Base-by-base conservation (phyloP, 2,113 vertebrate genomes). In the Poeciliopsis retropinna region DNA sequence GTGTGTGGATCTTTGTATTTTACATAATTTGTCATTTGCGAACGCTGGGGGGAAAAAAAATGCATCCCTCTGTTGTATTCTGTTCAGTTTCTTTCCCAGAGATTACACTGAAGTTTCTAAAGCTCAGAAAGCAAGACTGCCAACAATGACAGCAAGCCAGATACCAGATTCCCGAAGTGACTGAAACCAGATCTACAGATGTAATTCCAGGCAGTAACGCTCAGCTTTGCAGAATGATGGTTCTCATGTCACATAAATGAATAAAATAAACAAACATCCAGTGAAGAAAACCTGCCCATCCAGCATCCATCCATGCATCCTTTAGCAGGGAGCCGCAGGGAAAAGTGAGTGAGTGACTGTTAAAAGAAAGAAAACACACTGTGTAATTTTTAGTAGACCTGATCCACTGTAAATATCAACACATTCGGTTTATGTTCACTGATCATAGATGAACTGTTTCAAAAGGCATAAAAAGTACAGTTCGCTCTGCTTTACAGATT, bases 401-500 rank as follows among this genome's bases (percentile, higher is more conserved):
- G 65, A 84, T 82, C 61, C 66, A 76, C 69, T 84, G 81, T 90
- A 83, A 79, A 87, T 87, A 83, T 76, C 28, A 14, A 82, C 61
- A 70, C 41, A 51, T 73, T 84, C 30, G 57, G 32, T 77, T 88
- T 78, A 76, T 68, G 73, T 34, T 79, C 78, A 83, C 71, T 68
- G 75, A 85, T 73, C 61, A 85, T 73, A 68, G 76, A 81, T 67
- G 65, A 67, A 66, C 28, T 83, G 76, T 87, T 83, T 89, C 54
- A 85, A 66, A 66, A 82, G 73, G 72, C 78, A 78, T 75, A 80
- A 83, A 82, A 34, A 29, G 31, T 31, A 75, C 71, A 72, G 51
- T 25, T 87, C 69, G 79, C 82, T 83, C 80, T 86, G 85, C 73
- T 89, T 79, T 87, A 78, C 78, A 84, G 80, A 84, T 86, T 75